Evolutionary conservation across 2,797 vertebrate genomes (phyloP).

Genomic region (Apogon hyalosoma): DNA sequence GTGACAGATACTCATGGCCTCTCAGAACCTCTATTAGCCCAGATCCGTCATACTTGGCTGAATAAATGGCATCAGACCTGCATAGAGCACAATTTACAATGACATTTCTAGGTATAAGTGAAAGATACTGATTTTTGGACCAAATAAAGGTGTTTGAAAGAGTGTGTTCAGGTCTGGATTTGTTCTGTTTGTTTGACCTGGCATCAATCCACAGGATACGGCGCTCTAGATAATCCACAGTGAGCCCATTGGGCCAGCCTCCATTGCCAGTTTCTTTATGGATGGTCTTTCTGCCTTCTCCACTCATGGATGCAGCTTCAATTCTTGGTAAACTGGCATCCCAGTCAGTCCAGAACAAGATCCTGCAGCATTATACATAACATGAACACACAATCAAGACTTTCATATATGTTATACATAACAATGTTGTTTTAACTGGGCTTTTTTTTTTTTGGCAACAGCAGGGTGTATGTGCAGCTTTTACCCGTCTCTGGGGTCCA

Average conservation of each 20-base stretch:
- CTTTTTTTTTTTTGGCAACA: too few relatives aligned
- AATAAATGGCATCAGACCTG: slow-evolving; percentile 98
- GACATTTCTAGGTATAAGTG: background rate
- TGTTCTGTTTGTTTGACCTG: slow-evolving; percentile 82
- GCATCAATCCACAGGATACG: slow-evolving; percentile 98
- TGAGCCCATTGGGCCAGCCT: slow-evolving; percentile 98
- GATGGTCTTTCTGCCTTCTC: slow-evolving; percentile 92
- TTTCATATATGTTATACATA: too few relatives aligned
- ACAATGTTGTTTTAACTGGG: too few relatives aligned
- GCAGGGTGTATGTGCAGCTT: slow-evolving; percentile 35
- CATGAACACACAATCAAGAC: too few relatives aligned
- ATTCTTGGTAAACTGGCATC: slow-evolving; percentile 95
- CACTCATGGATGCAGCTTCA: slow-evolving; percentile 97
- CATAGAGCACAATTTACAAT: background rate
- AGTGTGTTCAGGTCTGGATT: slow-evolving; percentile 6
- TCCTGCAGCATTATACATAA: slow-evolving; percentile 76
- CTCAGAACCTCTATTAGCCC: slow-evolving; percentile 96
- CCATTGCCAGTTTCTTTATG: slow-evolving; percentile 95
- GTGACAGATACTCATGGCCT: slow-evolving; percentile 96
- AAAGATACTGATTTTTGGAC: background rate
- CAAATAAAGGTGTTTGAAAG: background rate
- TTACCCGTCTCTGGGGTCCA: slow-evolving; percentile 96
- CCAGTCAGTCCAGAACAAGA: slow-evolving; percentile 99
- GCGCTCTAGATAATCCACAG: slow-evolving; percentile 96
- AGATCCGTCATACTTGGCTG: slow-evolving; percentile 93